Percentiles rank a stretch among this genome's conserved stretches.
phyloP scores from a whole-genome alignment of 2,888 invertebrate species.

The Pasiphila rectangulata region DNA sequence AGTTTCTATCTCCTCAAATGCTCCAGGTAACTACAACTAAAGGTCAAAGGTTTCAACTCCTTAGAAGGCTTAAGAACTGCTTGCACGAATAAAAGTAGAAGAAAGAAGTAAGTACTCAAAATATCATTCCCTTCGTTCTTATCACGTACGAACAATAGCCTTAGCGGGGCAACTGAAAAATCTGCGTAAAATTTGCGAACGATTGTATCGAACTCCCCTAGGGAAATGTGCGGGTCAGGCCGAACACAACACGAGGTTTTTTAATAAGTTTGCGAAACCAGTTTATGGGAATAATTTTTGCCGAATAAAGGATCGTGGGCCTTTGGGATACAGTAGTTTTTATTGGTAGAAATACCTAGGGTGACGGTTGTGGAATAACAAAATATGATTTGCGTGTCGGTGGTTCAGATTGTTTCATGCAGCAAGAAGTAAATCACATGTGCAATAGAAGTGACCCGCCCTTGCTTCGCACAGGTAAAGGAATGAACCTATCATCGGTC shows the following conservation, averaged over 20 bases:
- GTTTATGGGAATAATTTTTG: neutral
- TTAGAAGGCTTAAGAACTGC: no score
- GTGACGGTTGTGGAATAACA: no score
- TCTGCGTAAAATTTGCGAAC: conserved; percentile 18
- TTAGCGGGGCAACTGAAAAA: conserved; percentile 11
- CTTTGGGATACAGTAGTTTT: neutral
- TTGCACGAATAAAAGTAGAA: no score
- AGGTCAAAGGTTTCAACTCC: no score
- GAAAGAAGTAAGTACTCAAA: neutral
- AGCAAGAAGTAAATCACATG: no score
- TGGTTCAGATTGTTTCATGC: neutral
- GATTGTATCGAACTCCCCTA: conserved; percentile 18
- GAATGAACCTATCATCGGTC: no score
- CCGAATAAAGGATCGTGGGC: neutral
- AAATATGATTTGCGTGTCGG: neutral
- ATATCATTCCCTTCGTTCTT: conserved; percentile 1
- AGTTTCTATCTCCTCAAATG: no score
- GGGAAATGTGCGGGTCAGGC: conserved; percentile 18
- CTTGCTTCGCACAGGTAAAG: no score
- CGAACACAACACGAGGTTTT: conserved; percentile 7
- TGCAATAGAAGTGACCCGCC: no score
- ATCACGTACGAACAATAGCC: conserved; percentile 8
- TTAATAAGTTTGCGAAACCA: conserved; percentile 9
- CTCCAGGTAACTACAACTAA: no score
- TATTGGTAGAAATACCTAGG: no score